These are phyloP conservation scores for Marmota monax DNA, from an alignment of 2,113 vertebrate species.

Conservation along the genomic window DNA sequence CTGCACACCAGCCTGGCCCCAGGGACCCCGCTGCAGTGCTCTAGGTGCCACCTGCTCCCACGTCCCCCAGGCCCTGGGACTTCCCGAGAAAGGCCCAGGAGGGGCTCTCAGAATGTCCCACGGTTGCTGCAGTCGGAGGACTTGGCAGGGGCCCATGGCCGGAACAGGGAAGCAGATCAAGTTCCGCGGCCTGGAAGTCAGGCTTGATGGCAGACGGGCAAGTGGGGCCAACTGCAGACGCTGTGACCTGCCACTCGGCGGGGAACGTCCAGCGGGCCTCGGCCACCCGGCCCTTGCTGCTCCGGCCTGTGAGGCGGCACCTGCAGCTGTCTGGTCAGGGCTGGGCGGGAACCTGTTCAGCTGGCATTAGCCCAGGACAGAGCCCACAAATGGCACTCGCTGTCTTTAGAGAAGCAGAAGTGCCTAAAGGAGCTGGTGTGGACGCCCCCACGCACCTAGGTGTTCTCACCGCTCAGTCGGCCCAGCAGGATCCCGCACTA, in stretches of 20 bases:
- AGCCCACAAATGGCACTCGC: accelerated
- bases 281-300: accelerated
- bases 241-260: accelerated
- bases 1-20: neutral
- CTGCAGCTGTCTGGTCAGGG: neutral
- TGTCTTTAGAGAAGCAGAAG: neutral
- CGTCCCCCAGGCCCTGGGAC: neutral
- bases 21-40: neutral
- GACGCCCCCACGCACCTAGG: too few relatives aligned
- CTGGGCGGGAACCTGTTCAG: accelerated
- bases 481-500: accelerated
- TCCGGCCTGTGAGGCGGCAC: neutral
- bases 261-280: neutral
- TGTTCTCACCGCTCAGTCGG: accelerated
- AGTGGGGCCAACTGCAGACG: accelerated
- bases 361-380: neutral
- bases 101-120: constrained; percentile 52
- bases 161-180: neutral
- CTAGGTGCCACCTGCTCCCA: neutral
- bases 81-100: constrained; percentile 54
- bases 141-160: constrained; percentile 10
- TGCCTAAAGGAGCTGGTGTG: accelerated
- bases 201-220: accelerated
- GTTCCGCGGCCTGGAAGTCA: neutral
- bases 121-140: neutral